These are phyloP conservation scores for Drosophila baimaii DNA, from an alignment of 1,140 invertebrate species.

Conservation along the genomic window DNA sequence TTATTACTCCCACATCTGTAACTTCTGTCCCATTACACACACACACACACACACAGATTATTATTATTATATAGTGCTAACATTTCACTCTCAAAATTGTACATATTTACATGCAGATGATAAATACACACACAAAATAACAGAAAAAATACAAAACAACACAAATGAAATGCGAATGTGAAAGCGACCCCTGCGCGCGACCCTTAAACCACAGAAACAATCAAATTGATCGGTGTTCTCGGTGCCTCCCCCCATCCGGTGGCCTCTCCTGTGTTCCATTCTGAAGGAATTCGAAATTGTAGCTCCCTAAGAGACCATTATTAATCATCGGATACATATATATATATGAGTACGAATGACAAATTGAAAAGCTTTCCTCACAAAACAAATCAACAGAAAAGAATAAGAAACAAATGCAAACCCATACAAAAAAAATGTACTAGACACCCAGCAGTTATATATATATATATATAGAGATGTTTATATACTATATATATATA, in stretches of 20 bases:
- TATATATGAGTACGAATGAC: constrained; percentile 17
- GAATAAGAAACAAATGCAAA: constrained; percentile 4
- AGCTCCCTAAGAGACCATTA: constrained; percentile 36
- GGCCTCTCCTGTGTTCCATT: constrained; percentile 44
- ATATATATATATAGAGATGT: constrained; percentile 4
- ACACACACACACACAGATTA: constrained; percentile 27
- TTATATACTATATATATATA: constrained; percentile 5
- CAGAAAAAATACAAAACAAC: background rate
- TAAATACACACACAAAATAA: constrained; percentile 44
- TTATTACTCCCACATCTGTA: constrained; percentile 17
- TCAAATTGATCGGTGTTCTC: constrained; percentile 45
- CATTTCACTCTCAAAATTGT: constrained; percentile 42
- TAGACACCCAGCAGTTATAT: constrained; percentile 14
- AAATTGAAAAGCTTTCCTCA: constrained; percentile 45
- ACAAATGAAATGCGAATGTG: constrained; percentile 15
- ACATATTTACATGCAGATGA: constrained; percentile 40
- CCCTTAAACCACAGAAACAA: constrained; percentile 39
- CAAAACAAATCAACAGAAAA: too few relatives aligned
- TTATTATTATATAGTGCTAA: constrained; percentile 17
- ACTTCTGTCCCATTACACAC: background rate
- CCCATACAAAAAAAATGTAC: constrained; percentile 7
- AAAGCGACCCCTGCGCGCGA: constrained; percentile 1
- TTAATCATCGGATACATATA: too few relatives aligned
- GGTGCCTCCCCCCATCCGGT: constrained; percentile 31
- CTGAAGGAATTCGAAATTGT: constrained; percentile 27